phyloP scores from a whole-genome alignment of 2,113 vertebrate genomes.

The Nothobranchius furzeri region DNA sequence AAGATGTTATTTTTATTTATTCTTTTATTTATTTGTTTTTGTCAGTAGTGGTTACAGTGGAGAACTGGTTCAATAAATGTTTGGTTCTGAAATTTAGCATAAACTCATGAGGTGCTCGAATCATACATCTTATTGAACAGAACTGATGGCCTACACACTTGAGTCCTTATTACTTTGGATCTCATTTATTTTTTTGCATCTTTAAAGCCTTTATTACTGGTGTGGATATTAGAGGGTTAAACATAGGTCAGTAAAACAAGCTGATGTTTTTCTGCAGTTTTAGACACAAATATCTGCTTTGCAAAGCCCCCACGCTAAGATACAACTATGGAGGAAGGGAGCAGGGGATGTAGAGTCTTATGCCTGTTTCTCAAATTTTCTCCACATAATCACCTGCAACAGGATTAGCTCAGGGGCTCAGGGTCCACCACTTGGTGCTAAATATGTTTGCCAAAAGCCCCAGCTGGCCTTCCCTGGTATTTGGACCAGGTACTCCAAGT shows the following conservation, averaged over 20 bases:
- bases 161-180: no score
- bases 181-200: no score
- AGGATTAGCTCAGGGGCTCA: slow-evolving; percentile 66
- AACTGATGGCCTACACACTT: no score
- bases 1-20: no score
- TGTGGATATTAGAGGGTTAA: not conserved
- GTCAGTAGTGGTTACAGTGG: no score
- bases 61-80: no score
- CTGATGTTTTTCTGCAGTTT: not conserved
- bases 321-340: slow-evolving; percentile 16
- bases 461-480: slow-evolving; percentile 66
- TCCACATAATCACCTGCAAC: slow-evolving; percentile 66
- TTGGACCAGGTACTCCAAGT: slow-evolving; percentile 64
- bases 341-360: slow-evolving; percentile 29
- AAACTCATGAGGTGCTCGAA: no score
- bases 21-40: no score
- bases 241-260: not conserved
- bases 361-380: slow-evolving; percentile 55
- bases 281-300: not conserved
- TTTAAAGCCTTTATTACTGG: no score
- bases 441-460: slow-evolving; percentile 73
- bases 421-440: slow-evolving; percentile 64
- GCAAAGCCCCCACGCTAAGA: slow-evolving; percentile 11
- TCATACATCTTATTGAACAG: no score
- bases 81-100: no score